Evolutionary conservation across 2,797 vertebrate species (phyloP), one percentile per base, ranked within the genome.

Genomic region (Hippocampus kuda): DNA sequence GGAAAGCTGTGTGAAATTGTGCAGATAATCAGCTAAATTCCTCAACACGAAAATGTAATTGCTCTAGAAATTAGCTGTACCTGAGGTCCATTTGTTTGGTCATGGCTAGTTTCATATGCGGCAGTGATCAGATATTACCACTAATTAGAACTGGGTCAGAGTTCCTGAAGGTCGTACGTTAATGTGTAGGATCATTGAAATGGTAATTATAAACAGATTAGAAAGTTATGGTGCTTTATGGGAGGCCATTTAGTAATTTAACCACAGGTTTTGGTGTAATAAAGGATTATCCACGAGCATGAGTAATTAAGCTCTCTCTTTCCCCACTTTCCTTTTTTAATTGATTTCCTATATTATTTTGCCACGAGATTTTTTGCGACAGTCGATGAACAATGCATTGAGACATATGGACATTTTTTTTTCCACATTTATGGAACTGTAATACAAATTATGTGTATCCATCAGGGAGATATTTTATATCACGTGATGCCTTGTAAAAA

Each of bases 181-280:
- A 97, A 96, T 94, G 93, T 91, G 89, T 88, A 88, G 93, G 93
- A 97, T 97, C 94, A 96, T 92, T 95, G 94, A 95, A 94, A 96
- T 94, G 94, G 94, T 98, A 98, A 98, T 98, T 98, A 97, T 94
- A 95, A 95, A 96, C 94, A 97, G 95, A 98, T 99, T 97, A 97
- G 92, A 93, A 94, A 97, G 94, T 94, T 95, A 96, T 85, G 93
- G 93, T 93, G 91, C 91, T 95, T 97, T 94, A 96, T 92, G 90
- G 92, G 90, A 86, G 92, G 92, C 93, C 94, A 94, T 94, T 94
- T 93, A 92, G 90, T 96, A 93, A 98, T 97, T 90, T 79, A 75
- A 80, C 76, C 90, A 90, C 90, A 87, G 89, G 75, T 92, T 93
- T 94, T 91, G 92, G 91, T 94, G 92, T 93, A 93, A 93, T 94